Conservation (phyloP, 2,888 invertebrate species). For the Ornithoptera alexandrae region DNA sequence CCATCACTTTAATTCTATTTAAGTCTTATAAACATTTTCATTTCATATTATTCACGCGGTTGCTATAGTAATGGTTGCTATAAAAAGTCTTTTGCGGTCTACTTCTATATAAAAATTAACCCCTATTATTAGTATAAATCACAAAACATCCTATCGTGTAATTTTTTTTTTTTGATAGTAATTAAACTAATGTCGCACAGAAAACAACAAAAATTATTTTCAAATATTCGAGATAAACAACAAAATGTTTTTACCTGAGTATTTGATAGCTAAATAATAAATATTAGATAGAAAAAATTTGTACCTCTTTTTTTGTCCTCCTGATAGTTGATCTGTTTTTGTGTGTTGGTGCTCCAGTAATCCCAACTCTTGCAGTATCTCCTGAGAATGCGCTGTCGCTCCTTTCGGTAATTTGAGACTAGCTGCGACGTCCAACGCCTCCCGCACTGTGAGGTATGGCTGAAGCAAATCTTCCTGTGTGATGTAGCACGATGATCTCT, state of each 20-base stretch:
- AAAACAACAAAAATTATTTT: not conserved
- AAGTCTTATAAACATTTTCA: too few species aligned
- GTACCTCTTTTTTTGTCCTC: slow-evolving; percentile 87
- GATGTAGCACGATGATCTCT: slow-evolving; percentile 88
- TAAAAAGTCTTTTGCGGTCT: too few species aligned
- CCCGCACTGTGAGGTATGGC: slow-evolving; percentile 85
- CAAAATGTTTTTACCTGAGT: too few species aligned
- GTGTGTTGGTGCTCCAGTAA: slow-evolving; percentile 83
- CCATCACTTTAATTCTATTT: too few species aligned
- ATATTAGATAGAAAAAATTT: not conserved
- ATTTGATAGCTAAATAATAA: too few species aligned
- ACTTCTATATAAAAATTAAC: too few species aligned
- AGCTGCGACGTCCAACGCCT: slow-evolving; percentile 89
- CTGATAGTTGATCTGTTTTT: slow-evolving; percentile 82
- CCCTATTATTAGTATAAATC: too few species aligned
- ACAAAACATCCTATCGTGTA: too few species aligned
- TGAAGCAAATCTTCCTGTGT: slow-evolving; percentile 88
- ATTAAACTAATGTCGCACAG: too few species aligned
- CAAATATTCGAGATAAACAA: not conserved
- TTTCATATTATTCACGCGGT: too few species aligned
- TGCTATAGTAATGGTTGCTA: too few species aligned
- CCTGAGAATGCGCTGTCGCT: slow-evolving; percentile 65
- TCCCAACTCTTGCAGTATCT: slow-evolving; percentile 82
- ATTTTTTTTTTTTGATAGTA: too few species aligned
- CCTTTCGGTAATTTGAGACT: slow-evolving; percentile 84